Evolutionary conservation across 1,140 invertebrate genomes (phyloP).

Genomic region (Pseudomyrmex sp.): DNA sequence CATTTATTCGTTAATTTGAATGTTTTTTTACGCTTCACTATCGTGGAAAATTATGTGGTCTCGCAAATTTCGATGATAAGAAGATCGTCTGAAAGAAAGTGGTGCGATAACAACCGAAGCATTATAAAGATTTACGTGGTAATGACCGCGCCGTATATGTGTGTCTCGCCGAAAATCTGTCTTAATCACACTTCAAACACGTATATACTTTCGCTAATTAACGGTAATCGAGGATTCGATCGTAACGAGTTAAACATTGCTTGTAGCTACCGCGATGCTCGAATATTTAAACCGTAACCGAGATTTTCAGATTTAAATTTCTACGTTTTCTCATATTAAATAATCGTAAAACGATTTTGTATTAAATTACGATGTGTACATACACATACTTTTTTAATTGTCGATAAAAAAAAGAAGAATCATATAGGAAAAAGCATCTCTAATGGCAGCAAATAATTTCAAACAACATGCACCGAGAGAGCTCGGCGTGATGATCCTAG

Average conservation of each 20-base stretch:
- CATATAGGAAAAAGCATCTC: too few relatives aligned
- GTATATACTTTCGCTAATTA: constrained; percentile 59
- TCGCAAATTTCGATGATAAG: constrained; percentile 15
- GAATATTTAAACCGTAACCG: background rate
- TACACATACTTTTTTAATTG: background rate
- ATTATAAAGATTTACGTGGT: constrained; percentile 44
- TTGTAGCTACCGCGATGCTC: background rate
- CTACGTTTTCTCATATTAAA: background rate
- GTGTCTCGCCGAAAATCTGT: constrained; percentile 6
- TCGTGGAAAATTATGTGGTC: background rate
- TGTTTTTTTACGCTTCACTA: too few relatives aligned
- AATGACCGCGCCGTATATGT: constrained; percentile 18
- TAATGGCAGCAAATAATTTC: too few relatives aligned
- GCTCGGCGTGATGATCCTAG: background rate
- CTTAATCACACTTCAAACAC: constrained; percentile 4
- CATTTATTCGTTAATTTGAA: too few relatives aligned
- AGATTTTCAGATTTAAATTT: constrained; percentile 9
- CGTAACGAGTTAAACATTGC: constrained; percentile 19
- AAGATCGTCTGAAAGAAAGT: constrained; percentile 59
- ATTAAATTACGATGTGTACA: background rate
- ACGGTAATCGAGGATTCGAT: constrained; percentile 30
- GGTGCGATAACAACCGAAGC: constrained; percentile 7
- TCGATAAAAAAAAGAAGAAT: background rate
- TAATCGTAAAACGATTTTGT: constrained; percentile 1
- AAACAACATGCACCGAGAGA: background rate